phyloP scores from a whole-genome alignment of 1,140 invertebrate species.

The Cyclina sinensis region DNA sequence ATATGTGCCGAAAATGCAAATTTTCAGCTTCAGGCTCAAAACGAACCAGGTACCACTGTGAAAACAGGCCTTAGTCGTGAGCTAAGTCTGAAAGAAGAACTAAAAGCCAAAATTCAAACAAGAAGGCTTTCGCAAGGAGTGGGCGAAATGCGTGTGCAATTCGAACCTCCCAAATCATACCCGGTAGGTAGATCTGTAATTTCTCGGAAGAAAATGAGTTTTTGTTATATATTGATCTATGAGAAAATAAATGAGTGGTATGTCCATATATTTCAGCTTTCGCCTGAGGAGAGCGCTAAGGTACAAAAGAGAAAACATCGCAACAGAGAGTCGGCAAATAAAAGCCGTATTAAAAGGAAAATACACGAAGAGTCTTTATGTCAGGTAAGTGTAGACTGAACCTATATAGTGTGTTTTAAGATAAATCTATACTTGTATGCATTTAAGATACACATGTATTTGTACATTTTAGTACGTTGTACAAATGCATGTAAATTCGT shows the following conservation, averaged over 20 bases:
- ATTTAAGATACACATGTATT: no score
- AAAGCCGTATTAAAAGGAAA: not conserved
- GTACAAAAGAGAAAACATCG: not conserved
- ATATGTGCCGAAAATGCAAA: not conserved
- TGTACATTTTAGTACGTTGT: no score
- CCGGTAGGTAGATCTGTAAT: not conserved
- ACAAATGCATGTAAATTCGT: no score
- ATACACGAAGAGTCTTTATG: not conserved
- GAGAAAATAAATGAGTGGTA: not conserved
- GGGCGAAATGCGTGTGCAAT: not conserved
- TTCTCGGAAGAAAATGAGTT: not conserved
- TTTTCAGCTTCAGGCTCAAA: no score
- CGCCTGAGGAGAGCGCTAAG: not conserved
- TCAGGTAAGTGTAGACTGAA: no score
- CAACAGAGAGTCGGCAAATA: conserved; percentile 27
- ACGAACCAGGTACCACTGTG: not conserved
- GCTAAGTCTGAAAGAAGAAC: not conserved
- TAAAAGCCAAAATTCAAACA: conserved; percentile 12
- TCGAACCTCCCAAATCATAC: conserved; percentile 9
- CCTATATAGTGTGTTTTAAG: no score
- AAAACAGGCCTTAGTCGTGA: not conserved
- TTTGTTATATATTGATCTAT: not conserved
- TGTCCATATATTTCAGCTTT: not conserved
- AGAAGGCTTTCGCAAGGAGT: not conserved
- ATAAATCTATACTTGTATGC: no score